These are phyloP conservation scores for Penaeus japonicus DNA, from an alignment of 1,140 invertebrate genomes.

Conservation along the genomic window DNA sequence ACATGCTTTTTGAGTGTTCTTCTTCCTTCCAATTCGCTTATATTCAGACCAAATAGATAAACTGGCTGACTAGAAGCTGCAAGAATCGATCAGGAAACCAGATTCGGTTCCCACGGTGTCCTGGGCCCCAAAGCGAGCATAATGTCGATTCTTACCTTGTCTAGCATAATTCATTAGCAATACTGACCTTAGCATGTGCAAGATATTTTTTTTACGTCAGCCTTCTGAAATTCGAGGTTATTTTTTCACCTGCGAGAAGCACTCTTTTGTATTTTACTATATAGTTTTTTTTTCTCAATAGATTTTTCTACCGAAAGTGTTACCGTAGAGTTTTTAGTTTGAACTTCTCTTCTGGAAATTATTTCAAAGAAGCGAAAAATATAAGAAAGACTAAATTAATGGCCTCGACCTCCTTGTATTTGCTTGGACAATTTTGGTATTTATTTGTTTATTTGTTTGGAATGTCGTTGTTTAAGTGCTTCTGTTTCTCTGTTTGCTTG, in stretches of 20 bases:
- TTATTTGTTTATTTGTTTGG: too few relatives aligned
- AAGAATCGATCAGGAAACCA: background rate
- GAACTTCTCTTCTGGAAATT: too few relatives aligned
- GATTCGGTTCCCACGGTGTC: slow-evolving; percentile 20
- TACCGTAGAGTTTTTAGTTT: too few relatives aligned
- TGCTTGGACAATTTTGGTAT: too few relatives aligned
- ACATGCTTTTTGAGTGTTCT: background rate
- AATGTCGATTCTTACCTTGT: background rate
- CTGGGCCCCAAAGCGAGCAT: slow-evolving; percentile 15
- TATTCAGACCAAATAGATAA: background rate
- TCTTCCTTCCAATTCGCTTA: background rate
- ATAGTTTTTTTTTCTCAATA: too few relatives aligned
- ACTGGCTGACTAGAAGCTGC: background rate
- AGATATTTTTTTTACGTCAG: background rate
- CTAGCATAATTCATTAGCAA: background rate
- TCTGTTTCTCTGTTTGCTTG: too few relatives aligned
- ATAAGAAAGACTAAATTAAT: too few relatives aligned
- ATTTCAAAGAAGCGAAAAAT: too few relatives aligned
- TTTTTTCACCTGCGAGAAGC: background rate
- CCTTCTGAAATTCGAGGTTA: background rate
- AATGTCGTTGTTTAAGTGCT: too few relatives aligned
- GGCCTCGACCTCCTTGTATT: too few relatives aligned
- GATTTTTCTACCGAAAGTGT: too few relatives aligned
- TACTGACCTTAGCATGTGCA: background rate
- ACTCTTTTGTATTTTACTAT: background rate